phyloP scores from a whole-genome alignment of 2,888 invertebrate species.

The Thelaira solivaga region DNA sequence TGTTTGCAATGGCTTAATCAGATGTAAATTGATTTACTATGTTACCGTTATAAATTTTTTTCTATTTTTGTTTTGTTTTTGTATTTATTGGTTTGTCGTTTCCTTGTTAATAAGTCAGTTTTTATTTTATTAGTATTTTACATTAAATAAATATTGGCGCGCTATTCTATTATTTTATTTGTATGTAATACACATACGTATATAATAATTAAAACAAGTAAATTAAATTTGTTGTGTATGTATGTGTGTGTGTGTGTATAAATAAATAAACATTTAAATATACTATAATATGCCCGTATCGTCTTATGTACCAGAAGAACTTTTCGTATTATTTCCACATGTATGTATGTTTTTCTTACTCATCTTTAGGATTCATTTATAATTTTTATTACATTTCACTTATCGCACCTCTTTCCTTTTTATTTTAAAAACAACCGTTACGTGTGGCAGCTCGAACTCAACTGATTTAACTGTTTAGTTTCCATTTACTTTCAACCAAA shows the following conservation, averaged over 20 bases:
- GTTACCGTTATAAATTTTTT: constrained; percentile 31
- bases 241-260: background rate
- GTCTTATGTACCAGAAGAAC: background rate
- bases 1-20: constrained; percentile 7
- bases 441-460: constrained; percentile 69
- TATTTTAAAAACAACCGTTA: constrained; percentile 64
- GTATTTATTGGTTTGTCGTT: background rate
- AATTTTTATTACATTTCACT: constrained; percentile 19
- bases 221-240: background rate
- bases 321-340: constrained; percentile 32
- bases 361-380: background rate
- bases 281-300: constrained; percentile 25
- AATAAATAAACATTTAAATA: background rate
- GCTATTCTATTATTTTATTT: constrained; percentile 39
- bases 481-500: constrained; percentile 57
- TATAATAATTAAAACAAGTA: background rate
- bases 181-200: background rate
- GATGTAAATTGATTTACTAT: constrained; percentile 28
- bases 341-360: constrained; percentile 4
- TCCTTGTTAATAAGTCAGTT: constrained; percentile 30
- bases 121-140: background rate
- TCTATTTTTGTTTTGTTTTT: background rate
- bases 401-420: constrained; percentile 4
- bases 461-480: constrained; percentile 65
- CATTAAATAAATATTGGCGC: constrained; percentile 28